Base-by-base conservation (phyloP, 2,888 invertebrate genomes). In the Ormyrus rosae region DNA sequence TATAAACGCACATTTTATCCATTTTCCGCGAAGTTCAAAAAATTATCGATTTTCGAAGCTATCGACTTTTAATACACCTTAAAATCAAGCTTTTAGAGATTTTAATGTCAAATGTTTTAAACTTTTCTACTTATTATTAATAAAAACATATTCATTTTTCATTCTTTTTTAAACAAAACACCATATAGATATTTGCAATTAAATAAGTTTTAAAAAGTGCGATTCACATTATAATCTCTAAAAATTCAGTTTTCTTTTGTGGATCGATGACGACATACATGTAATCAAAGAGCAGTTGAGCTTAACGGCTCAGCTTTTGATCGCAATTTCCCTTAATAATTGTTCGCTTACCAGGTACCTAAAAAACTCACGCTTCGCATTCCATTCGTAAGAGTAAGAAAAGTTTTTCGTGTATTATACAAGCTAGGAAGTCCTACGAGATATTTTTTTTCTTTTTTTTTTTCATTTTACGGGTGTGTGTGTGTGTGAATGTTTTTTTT, bases 361-460 rank as follows among this genome's bases (percentile, higher is more conserved):
- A 87, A 85, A 83, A 85, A 84, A 83, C 81, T 85, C 79, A 84
- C 83, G 81, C 48, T 60, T 85, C 81, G 81, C 80, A 83, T 83
- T 83, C 81, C 81, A 80, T 82, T 75, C 81, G 72, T 82, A 85
- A 83, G 83, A 85, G 84, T 86, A 87, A 85, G 86, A 87, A 86
- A 84, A 84, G 82, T 84, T 84, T 64, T 67, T 76, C 77, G 83
- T 84, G 83, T 82, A 83, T 82, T 45, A 74, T 85, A 81, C 78
- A 81, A 84, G 73, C 81, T 83, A 76, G 53, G 69, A 79, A 48
- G 82, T 77, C 58, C 82, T 84, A 83, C 75, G 80, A 83, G 53
- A 82, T 84, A 75, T 74, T 82, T 84, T 78, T 78, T 81, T 78
- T 81, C 67, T 67, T 34, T 48, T 58, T 65, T 71, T 19, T 76